A percentile compares a stretch with the other conserved stretches of the same genome.
Evolutionary conservation across 2,888 invertebrate species (phyloP).

Genomic region (Dromius quadrimaculatus): DNA sequence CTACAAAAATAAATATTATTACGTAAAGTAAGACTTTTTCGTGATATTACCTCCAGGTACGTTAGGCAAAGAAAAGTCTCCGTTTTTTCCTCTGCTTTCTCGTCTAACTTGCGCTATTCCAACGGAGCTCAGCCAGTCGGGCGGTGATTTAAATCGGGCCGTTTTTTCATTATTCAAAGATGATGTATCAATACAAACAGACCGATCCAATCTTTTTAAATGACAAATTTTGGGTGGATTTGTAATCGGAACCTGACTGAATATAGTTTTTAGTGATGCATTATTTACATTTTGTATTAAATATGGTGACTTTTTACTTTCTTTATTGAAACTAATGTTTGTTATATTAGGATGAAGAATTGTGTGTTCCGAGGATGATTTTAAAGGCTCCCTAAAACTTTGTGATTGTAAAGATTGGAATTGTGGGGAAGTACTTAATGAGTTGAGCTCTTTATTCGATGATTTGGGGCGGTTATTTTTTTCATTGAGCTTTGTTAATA

Average conservation of each 20-base stretch:
- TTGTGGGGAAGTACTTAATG: slow-evolving; percentile 59
- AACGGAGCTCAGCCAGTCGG: slow-evolving; percentile 59
- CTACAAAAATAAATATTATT: slow-evolving; percentile 56
- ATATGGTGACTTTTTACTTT: slow-evolving; percentile 61
- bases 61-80: slow-evolving; percentile 73
- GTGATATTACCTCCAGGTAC: slow-evolving; percentile 73
- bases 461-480: slow-evolving; percentile 54
- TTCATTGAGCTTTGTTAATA: slow-evolving; percentile 54
- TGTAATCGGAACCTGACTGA: slow-evolving; percentile 60
- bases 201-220: slow-evolving; percentile 61
- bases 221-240: slow-evolving; percentile 59
- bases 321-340: slow-evolving; percentile 63
- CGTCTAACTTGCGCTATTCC: slow-evolving; percentile 56
- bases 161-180: slow-evolving; percentile 58
- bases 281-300: slow-evolving; percentile 59
- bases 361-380: slow-evolving; percentile 60
- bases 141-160: slow-evolving; percentile 56
- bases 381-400: slow-evolving; percentile 57
- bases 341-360: slow-evolving; percentile 63
- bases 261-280: slow-evolving; percentile 56
- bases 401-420: slow-evolving; percentile 63
- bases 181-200: slow-evolving; percentile 56
- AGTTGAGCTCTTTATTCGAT: slow-evolving; percentile 52
- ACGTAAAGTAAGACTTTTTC: neutral
- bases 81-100: slow-evolving; percentile 58